Percentiles rank a stretch among this genome's conserved stretches.
phyloP scores from a whole-genome alignment of 2,888 invertebrate species.

The Keiferia lycopersicella region DNA sequence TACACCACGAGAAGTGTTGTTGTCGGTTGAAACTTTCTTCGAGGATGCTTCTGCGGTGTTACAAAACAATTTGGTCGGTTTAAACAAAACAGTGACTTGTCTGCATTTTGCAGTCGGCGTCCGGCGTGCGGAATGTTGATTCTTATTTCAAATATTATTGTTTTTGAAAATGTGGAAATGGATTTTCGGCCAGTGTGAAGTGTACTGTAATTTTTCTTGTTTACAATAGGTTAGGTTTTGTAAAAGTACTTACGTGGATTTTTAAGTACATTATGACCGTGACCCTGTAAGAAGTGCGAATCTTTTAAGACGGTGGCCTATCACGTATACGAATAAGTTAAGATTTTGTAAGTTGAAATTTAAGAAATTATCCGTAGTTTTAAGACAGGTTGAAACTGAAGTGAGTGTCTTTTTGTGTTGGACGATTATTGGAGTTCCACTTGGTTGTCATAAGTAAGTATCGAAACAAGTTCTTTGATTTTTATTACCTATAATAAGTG shows the following conservation, averaged over 20 bases:
- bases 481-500: no score
- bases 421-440: no score
- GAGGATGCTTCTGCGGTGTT: conserved; percentile 25
- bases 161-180: conserved; percentile 58
- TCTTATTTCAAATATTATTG: conserved; percentile 56
- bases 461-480: no score
- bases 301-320: conserved; percentile 35
- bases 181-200: conserved; percentile 39
- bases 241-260: no score
- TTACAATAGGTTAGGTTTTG: no score
- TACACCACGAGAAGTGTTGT: conserved; percentile 36
- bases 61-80: conserved; percentile 25
- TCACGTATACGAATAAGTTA: conserved; percentile 40
- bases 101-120: conserved; percentile 73
- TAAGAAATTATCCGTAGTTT: no score
- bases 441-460: no score
- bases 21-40: conserved; percentile 30
- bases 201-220: no score
- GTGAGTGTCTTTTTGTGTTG: no score
- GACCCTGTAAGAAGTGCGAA: conserved; percentile 26
- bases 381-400: no score
- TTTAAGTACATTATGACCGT: conserved; percentile 21
- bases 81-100: conserved; percentile 19
- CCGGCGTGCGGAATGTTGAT: conserved; percentile 76
- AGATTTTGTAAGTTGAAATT: conserved; percentile 9